These are phyloP conservation scores for Xylocopa sonorina DNA, from an alignment of 1,140 invertebrate species.

Conservation along the genomic window DNA sequence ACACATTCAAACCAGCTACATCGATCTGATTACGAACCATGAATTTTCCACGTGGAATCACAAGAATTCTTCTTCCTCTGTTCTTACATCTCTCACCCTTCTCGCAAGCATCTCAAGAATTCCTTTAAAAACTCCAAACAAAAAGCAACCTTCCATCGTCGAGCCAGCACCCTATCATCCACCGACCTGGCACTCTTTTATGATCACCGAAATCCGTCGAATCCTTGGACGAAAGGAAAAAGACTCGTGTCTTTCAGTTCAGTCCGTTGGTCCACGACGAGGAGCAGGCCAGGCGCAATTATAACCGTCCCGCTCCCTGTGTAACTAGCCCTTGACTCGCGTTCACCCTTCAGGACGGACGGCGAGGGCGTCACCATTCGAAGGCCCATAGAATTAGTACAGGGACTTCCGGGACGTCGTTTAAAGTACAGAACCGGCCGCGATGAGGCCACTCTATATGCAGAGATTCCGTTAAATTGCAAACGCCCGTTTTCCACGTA, in stretches of 20 bases:
- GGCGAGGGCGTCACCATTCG: conserved; percentile 30
- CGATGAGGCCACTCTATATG: conserved; percentile 73
- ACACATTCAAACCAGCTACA: too few species aligned
- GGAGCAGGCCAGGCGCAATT: conserved; percentile 35
- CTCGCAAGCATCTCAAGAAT: background rate
- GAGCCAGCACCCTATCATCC: background rate
- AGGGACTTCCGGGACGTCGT: conserved; percentile 71
- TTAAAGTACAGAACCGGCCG: conserved; percentile 59
- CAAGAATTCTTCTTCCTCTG: too few species aligned
- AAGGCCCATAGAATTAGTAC: conserved; percentile 69
- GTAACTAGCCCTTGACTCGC: conserved; percentile 36
- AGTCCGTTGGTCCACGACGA: background rate
- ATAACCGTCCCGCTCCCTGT: conserved; percentile 36
- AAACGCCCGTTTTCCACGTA: conserved; percentile 62
- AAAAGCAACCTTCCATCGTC: background rate
- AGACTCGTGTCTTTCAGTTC: background rate
- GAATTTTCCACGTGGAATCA: too few species aligned
- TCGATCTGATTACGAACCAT: too few species aligned
- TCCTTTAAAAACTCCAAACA: background rate
- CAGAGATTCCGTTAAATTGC: conserved; percentile 73
- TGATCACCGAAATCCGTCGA: conserved; percentile 28
- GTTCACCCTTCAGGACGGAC: conserved; percentile 27
- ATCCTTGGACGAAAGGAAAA: background rate
- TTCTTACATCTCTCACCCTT: background rate
- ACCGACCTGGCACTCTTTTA: background rate